Conservation (phyloP, 2,113 vertebrate genomes). For the Butastur rufipennis region DNA sequence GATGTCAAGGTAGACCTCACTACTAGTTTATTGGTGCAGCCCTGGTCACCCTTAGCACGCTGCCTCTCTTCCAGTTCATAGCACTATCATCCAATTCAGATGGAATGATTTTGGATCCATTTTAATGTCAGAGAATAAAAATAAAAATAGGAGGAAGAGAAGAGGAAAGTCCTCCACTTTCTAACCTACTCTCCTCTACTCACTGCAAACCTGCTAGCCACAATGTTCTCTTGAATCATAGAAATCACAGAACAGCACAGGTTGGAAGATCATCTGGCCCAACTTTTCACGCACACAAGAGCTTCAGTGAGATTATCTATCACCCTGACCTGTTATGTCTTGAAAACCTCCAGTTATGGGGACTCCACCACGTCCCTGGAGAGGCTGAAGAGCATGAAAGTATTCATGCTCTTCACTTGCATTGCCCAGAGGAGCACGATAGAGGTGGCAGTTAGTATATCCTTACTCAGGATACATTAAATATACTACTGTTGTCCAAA, state of each 20-base stretch:
- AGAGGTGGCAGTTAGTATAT: neutral
- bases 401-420: neutral
- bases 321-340: neutral
- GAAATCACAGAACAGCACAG: neutral
- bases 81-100: neutral
- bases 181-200: neutral
- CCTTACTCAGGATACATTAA: neutral
- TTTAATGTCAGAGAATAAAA: neutral
- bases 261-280: neutral
- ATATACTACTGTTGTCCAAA: neutral
- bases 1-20: neutral
- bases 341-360: neutral
- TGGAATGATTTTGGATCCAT: neutral
- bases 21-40: neutral
- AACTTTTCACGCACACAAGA: neutral
- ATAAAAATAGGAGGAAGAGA: neutral
- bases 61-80: neutral
- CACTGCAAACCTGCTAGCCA: neutral
- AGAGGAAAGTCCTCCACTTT: neutral
- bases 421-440: neutral
- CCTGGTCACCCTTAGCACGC: neutral
- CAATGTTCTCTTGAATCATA: neutral
- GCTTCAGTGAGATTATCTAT: neutral
- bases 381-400: neutral
- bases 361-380: neutral